Conservation (phyloP, 2,888 invertebrate species). For the Troglohyphantes excavatus region DNA sequence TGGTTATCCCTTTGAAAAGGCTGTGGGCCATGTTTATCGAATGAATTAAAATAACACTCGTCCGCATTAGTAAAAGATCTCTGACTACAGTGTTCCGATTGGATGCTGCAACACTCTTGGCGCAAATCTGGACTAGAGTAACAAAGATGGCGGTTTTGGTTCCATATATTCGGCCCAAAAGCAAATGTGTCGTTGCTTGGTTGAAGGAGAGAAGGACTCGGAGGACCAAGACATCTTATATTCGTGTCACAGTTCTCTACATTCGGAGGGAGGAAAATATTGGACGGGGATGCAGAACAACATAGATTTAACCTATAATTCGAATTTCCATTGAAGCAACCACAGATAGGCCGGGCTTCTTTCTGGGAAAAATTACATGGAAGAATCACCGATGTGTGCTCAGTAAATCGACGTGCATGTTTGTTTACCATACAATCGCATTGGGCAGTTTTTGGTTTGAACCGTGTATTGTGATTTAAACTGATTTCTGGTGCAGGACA, state of each 20-base stretch:
- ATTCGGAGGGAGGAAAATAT: background rate
- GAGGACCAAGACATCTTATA: background rate
- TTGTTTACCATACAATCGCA: background rate
- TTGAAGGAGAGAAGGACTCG: background rate
- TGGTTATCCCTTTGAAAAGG: background rate
- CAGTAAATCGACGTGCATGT: background rate
- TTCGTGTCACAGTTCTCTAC: background rate
- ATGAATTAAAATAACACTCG: background rate
- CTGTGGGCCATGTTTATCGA: background rate
- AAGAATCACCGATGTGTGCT: background rate
- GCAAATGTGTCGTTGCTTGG: background rate
- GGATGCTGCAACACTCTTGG: background rate
- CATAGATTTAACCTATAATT: background rate
- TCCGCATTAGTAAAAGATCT: background rate
- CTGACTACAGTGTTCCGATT: background rate
- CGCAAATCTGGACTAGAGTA: conserved; percentile 24
- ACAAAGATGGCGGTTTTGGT: background rate
- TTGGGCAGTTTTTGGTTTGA: background rate
- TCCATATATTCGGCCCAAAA: background rate
- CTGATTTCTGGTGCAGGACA: conserved; percentile 2
- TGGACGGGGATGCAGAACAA: background rate
- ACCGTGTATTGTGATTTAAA: background rate
- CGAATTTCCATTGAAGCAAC: background rate
- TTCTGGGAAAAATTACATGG: background rate
- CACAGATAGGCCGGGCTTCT: background rate